Conservation (phyloP, 2,888 invertebrate species). For the Eupithecia subumbrata region DNA sequence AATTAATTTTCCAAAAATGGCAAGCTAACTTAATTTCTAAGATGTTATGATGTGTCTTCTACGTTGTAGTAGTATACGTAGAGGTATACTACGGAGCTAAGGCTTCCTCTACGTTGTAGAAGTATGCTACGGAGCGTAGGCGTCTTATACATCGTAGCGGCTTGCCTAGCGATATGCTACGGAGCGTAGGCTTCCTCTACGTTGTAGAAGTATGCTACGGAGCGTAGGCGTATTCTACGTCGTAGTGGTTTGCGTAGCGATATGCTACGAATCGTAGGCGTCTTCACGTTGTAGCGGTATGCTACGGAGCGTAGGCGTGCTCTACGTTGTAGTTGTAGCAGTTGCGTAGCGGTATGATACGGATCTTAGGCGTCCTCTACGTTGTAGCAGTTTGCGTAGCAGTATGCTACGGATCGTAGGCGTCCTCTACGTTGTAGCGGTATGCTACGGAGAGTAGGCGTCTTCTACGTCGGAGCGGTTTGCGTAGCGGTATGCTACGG, state of each 20-base stretch:
- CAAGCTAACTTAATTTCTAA: background rate
- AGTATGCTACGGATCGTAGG: background rate
- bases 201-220: background rate
- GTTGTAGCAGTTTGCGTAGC: too few relatives aligned
- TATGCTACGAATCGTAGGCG: background rate
- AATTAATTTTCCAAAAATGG: too few relatives aligned
- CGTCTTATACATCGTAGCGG: background rate
- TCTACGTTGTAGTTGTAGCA: background rate
- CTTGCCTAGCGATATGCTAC: background rate
- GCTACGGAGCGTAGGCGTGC: background rate
- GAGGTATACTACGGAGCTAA: background rate
- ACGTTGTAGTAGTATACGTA: background rate
- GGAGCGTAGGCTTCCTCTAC: background rate
- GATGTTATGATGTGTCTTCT: background rate
- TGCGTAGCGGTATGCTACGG: background rate
- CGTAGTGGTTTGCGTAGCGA: background rate
- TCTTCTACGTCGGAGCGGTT: background rate
- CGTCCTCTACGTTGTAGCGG: background rate
- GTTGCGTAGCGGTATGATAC: background rate
- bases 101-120: too few relatives aligned
- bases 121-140: background rate
- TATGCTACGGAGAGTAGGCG: background rate
- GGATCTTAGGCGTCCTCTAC: background rate
- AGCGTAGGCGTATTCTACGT: background rate
- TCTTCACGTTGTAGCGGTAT: background rate